phyloP scores from a whole-genome alignment of 2,797 vertebrate genomes.

The Tolypeutes matacus region DNA sequence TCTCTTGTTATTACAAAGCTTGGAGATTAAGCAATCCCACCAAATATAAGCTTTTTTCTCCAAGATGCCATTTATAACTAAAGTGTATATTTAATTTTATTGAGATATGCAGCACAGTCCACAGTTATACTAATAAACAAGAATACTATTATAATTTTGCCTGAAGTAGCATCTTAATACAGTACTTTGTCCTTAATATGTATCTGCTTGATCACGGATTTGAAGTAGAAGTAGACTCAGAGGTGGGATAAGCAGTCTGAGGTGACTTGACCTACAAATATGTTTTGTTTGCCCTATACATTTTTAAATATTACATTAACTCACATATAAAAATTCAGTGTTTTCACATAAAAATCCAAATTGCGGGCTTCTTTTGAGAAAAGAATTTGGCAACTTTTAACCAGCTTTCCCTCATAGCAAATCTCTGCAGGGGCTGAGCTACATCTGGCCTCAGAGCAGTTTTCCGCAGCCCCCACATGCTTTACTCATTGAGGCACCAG shows the following conservation, averaged over 20 bases:
- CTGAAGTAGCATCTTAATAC: not conserved
- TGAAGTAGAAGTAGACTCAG: not conserved
- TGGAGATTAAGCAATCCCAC: not conserved
- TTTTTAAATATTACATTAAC: not conserved
- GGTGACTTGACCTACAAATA: not conserved
- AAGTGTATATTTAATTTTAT: not conserved
- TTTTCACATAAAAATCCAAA: not conserved
- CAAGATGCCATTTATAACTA: not conserved
- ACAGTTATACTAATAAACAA: not conserved
- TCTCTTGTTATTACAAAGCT: not conserved
- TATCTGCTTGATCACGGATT: not conserved
- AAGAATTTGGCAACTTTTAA: not conserved
- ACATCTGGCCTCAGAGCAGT: not conserved
- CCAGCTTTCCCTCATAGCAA: not conserved
- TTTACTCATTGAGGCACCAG: not conserved
- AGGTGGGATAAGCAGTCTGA: not conserved
- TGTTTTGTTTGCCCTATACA: not conserved
- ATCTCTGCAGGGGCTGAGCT: not conserved
- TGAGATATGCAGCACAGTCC: slow-evolving; percentile 16
- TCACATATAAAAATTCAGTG: not conserved
- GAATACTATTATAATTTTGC: not conserved
- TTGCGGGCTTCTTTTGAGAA: not conserved
- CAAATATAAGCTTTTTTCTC: not conserved
- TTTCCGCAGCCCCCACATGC: not conserved
- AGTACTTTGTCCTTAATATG: not conserved